Base-by-base conservation (phyloP, 2,888 invertebrate species). In the Alcis repandata region DNA sequence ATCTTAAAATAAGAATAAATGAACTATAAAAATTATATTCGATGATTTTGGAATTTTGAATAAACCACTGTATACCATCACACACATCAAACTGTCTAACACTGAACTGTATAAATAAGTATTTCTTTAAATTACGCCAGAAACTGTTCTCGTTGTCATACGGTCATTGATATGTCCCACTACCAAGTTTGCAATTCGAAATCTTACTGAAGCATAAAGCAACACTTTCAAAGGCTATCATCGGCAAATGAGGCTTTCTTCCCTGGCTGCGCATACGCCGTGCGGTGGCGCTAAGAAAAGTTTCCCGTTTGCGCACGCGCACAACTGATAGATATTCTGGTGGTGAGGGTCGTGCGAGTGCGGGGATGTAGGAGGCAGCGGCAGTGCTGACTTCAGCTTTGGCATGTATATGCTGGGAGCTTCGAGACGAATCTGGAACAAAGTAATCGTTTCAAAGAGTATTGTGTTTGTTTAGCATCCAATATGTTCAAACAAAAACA, bases 271-370 rank as follows among this genome's bases (percentile, higher is more conserved):
- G 88, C 98, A 98, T 65, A 96, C 95, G 48, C 97, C 96, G 80
- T 97, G 96, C 0, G 98, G 95, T 4, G 96, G 96, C 1, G 98
- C 97, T 27, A 98, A 94, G 86, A 98, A 98, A 66, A 98, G 93
- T 85, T 97, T 97, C 48, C 98, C 98, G 85, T 97, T 97, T 38
- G 96, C 96, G 87, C 98, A 98, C 72, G 97, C 97, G 91, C 98
- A 98, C 74, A 98, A 92, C 90, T 98, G 98, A 90, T 96, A 98
- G 76, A 97, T 96, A 80, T 96, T 95, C 86, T 95, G 95, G 83
- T 94, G 93, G 61, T 93, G 92, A 0, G 94, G 92, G 76, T 92
- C 95, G 68, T 93, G 94, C 56, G 87, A 70, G 75, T 94, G 94
- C 11, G 92, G 81, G 9, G 92, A 81, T 27, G 94, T 91, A 2